phyloP scores from a whole-genome alignment of 53 echinoderm and acorn worm genomes.

The Zoroaster sp. region DNA sequence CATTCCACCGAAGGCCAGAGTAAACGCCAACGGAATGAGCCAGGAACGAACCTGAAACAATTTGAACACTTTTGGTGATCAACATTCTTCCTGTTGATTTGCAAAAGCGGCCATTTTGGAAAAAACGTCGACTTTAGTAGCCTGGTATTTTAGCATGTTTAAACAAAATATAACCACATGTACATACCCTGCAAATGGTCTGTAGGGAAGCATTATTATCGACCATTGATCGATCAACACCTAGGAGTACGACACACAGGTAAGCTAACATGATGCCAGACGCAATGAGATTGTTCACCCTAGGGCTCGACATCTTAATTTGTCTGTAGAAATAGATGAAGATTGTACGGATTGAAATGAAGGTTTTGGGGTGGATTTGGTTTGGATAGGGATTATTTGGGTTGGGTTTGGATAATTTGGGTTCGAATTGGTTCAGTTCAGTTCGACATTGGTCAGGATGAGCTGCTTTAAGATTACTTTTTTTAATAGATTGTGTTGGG shows the following conservation, averaged over 20 bases:
- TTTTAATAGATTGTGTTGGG: not conserved
- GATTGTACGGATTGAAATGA: not conserved
- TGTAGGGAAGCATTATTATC: not conserved
- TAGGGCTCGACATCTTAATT: slow-evolving; percentile 86
- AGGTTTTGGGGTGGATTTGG: not conserved
- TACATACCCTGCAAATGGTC: not conserved
- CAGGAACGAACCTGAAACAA: slow-evolving; percentile 68
- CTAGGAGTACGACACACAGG: slow-evolving; percentile 65
- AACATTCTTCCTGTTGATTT: no score
- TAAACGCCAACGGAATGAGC: slow-evolving; percentile 66
- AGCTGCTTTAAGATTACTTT: not conserved
- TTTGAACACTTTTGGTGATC: no score
- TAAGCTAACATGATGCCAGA: slow-evolving; percentile 59
- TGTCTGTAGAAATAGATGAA: slow-evolving; percentile 1
- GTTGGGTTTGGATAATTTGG: not conserved
- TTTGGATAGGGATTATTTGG: no score
- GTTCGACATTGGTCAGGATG: no score
- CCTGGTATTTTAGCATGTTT: no score
- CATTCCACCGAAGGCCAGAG: slow-evolving; percentile 79
- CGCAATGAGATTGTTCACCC: slow-evolving; percentile 74
- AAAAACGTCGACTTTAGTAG: no score
- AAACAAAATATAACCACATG: no score
- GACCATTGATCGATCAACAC: slow-evolving; percentile 44
- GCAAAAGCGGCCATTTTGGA: no score
- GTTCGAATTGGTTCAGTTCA: no score